Evolutionary conservation across 2,888 invertebrate genomes (phyloP), one percentile per base, ranked within the genome.

Genomic region (Congeria kusceri): DNA sequence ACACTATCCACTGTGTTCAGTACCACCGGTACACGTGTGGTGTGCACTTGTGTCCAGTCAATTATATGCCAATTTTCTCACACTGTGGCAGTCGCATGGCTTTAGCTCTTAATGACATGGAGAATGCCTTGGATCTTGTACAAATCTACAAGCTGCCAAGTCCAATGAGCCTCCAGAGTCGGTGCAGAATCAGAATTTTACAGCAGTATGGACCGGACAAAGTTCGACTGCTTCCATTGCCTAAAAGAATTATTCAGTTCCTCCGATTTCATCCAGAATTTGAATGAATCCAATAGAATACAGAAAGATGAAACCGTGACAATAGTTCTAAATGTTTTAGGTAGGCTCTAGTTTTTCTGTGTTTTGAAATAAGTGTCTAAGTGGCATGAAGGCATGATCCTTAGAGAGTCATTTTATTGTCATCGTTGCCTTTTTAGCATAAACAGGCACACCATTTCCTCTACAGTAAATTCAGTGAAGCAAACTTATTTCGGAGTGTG

Each of bases 41-140:
- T 1, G 84, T 87, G 29, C 93, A 93, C 82, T 87, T 90, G 23
- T 93, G 93, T 69, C 92, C 92, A 3, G 84, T 91, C 71, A 93
- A 93, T 84, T 93, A 92, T 85, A 88, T 91, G 84, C 93, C 93
- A 0, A 81, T 92, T 20, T 91, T 92, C 79, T 93, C 92, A 0
- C 86, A 87, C 58, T 93, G 93, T 75, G 92, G 92, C 9, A 92
- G 89, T 61, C 87, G 92, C 15, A 93, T 93, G 92, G 92, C 92
- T 23, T 89, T 93, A 29, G 89, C 92, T 5, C 83, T 93, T 70
- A 92, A 93, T 81, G 88, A 91, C 68, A 80, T 86, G 68, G 92
- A 91, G 66, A 86, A 90, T 23, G 87, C 88, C 2, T 80, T 87
- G 29, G 92, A 92, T 73, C 92, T 90, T 74, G 87, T 93, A 20